Percentiles rank a stretch among this genome's conserved stretches.
Conservation (phyloP, 2,888 invertebrate genomes). For the Ectemnius lituratus region DNA sequence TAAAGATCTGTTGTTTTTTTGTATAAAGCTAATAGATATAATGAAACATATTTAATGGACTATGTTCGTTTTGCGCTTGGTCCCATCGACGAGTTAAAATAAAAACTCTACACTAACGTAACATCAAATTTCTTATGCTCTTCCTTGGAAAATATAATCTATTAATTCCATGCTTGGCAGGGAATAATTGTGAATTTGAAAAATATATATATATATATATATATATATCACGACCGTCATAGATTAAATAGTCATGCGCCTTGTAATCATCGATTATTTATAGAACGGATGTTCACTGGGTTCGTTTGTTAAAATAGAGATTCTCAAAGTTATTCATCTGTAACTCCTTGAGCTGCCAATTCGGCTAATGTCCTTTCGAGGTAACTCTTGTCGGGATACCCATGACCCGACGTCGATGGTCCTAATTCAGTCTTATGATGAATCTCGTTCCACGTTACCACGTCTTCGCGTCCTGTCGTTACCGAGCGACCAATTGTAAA, state of each 20-base stretch:
- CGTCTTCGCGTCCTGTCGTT: conserved; percentile 94
- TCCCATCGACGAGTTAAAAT: conserved; percentile 4
- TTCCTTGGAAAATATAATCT: conserved; percentile 50
- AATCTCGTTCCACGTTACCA: conserved; percentile 94
- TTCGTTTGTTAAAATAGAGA: conserved; percentile 60
- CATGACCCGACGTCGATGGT: conserved; percentile 80
- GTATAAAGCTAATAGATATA: conserved; percentile 11
- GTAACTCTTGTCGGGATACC: conserved; percentile 89
- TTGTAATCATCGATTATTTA: conserved; percentile 1
- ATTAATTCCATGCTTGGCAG: conserved; percentile 63
- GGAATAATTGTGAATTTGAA: conserved; percentile 48
- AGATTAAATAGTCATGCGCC: conserved; percentile 31
- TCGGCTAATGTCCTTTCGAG: conserved; percentile 83
- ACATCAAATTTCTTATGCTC: conserved; percentile 17
- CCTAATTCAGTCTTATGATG: conserved; percentile 91
- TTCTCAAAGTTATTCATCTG: conserved; percentile 72
- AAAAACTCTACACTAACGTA: conserved; percentile 11
- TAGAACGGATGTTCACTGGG: no score
- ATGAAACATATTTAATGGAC: conserved; percentile 5
- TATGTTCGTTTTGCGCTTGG: conserved; percentile 7
- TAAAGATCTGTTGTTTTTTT: not conserved
- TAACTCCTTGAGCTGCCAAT: conserved; percentile 81
- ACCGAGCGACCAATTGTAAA: conserved; percentile 93
- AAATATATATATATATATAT: conserved; percentile 43
- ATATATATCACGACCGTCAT: conserved; percentile 42